Evolutionary conservation across 2,797 vertebrate species (phyloP), one percentile per base, ranked within the genome.

Genomic region (Loris lydekkerianus): DNA sequence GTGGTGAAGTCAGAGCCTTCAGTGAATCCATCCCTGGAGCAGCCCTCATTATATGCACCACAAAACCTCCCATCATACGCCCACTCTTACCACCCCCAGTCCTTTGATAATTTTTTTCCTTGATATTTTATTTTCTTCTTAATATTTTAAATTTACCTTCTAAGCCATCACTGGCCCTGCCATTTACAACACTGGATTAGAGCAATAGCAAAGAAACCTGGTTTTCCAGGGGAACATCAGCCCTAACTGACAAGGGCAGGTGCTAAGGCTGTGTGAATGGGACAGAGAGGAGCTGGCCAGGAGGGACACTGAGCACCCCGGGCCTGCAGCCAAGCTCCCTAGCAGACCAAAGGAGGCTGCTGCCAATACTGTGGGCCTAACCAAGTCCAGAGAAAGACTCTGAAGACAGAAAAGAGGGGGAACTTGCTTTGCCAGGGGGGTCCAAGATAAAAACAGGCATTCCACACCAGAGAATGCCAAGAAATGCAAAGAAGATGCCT

Each of bases 121-220:
- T 18, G 10, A 49, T 49, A 49, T 49, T 49, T 49, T 49, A 49
- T 56, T 46, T 75, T 84, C 65, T n/a, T 2, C 76, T 76, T 67
- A 43, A 84, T 56, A 85, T 89, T 65, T 61, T 69, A 70, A 58
- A 60, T 70, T 75, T 76, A 90, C 77, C 78, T 96, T 49, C 82
- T 11, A 46, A 75, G 18, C 69, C 78, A 93, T n/a, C 58, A 18
- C 10, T 43, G 43, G n/a, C 73, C 75, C 43, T 77, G 58, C 2
- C 14, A 14, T 86, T 82, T 88, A 43, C 70, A 88, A 70, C 20
- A 25, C 11, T 40, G 60, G 73, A 40, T 46, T 75, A 21, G 37
- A 56, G 18, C 23, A 31, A 5, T 0, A 23, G 86, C 61, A 15
- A 65, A 34, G 46, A 37, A 86, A 76, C 31, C 31, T 6, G 0